Conservation (phyloP, 1,140 invertebrate species). For the Whitmania pigra region DNA sequence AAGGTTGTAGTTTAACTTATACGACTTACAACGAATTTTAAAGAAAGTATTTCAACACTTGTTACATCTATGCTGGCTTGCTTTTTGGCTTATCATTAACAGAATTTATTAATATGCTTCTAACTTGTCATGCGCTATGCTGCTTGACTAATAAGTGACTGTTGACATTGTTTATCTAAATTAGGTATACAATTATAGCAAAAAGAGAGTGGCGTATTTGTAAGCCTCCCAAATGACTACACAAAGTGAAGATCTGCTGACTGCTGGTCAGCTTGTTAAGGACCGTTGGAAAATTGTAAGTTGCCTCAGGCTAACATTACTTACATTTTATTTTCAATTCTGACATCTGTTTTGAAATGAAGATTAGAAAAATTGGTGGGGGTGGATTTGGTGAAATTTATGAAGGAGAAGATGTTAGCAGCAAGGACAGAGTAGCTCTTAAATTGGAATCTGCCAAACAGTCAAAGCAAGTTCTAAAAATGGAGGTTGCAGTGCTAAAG, state of each 20-base stretch:
- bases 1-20: too few relatives aligned
- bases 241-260: constrained; percentile 69
- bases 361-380: constrained; percentile 60
- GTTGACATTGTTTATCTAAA: too few relatives aligned
- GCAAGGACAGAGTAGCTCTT: constrained; percentile 86
- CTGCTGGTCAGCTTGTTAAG: constrained; percentile 89
- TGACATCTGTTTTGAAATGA: background rate
- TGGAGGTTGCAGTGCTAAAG: constrained; percentile 95
- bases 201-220: too few relatives aligned
- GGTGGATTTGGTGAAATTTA: constrained; percentile 99
- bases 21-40: too few relatives aligned
- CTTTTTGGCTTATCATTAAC: too few relatives aligned
- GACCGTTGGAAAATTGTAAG: constrained; percentile 91
- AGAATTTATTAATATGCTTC: too few relatives aligned
- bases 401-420: constrained; percentile 88
- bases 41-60: too few relatives aligned
- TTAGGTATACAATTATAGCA: too few relatives aligned
- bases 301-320: background rate
- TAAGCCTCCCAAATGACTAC: background rate
- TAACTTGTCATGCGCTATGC: too few relatives aligned
- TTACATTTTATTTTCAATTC: background rate
- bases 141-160: too few relatives aligned
- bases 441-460: constrained; percentile 96
- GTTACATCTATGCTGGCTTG: too few relatives aligned
- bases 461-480: constrained; percentile 98